These are phyloP conservation scores for Atta cephalotes DNA, from an alignment of 1,140 invertebrate species.

Conservation along the genomic window DNA sequence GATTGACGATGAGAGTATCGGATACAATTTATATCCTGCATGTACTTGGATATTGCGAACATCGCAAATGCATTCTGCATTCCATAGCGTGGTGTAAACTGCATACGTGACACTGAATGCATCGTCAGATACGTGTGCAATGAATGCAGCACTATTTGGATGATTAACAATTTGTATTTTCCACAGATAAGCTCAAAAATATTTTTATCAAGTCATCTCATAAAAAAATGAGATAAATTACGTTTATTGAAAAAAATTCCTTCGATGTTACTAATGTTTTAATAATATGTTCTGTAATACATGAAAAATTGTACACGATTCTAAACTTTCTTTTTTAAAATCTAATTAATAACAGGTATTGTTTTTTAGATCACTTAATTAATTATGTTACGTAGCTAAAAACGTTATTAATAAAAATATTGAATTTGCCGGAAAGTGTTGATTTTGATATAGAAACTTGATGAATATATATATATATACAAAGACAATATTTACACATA, in stretches of 20 bases:
- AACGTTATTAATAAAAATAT: background rate
- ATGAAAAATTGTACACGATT: background rate
- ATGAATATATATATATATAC: background rate
- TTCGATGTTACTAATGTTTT: background rate
- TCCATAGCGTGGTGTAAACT: conserved; percentile 33
- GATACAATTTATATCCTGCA: conserved; percentile 56
- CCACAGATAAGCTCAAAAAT: background rate
- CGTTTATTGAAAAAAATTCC: background rate
- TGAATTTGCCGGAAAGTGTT: too few relatives aligned
- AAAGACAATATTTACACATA: too few relatives aligned
- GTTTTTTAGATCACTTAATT: background rate
- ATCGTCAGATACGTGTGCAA: conserved; percentile 28
- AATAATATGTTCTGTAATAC: background rate
- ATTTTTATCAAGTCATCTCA: background rate
- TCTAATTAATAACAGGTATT: background rate
- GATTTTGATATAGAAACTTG: background rate
- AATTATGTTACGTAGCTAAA: background rate
- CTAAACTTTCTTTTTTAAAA: background rate
- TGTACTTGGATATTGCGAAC: conserved; percentile 59
- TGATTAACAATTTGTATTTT: conserved; percentile 26
- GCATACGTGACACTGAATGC: conserved; percentile 26
- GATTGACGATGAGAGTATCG: conserved; percentile 45
- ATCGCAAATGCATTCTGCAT: conserved; percentile 57
- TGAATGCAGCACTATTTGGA: background rate
- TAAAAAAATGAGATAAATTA: background rate